Percentiles rank a stretch among this genome's conserved stretches.
phyloP scores from a whole-genome alignment of 2,113 vertebrate species.

The Gymnogyps californianus region DNA sequence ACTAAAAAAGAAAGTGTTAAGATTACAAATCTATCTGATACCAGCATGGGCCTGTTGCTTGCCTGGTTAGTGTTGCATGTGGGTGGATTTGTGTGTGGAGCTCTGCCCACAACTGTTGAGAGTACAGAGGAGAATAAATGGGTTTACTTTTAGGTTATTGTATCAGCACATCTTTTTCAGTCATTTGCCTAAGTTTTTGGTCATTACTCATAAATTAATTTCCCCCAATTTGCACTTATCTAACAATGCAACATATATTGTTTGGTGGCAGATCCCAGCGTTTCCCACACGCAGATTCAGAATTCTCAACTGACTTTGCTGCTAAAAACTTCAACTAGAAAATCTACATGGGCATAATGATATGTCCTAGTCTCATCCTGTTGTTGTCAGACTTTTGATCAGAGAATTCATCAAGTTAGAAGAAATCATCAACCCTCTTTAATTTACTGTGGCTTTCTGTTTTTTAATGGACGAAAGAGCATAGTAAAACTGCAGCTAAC shows the following conservation, averaged over 20 bases:
- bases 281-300: neutral
- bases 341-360: accelerated
- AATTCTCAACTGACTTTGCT: neutral
- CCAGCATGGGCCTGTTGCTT: neutral
- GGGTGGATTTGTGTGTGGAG: neutral
- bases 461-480: neutral
- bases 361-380: neutral
- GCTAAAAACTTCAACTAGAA: neutral
- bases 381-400: neutral
- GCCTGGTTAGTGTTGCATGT: neutral
- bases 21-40: neutral
- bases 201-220: neutral
- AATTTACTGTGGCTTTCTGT: neutral
- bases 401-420: neutral
- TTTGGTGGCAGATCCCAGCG: neutral
- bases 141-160: neutral
- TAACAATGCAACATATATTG: neutral
- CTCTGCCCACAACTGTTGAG: neutral
- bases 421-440: neutral
- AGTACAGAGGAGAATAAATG: neutral
- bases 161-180: neutral
- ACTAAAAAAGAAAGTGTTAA: neutral
- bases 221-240: neutral
- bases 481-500: neutral
- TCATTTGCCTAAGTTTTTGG: neutral